Percentiles rank a stretch among this genome's conserved stretches.
These are phyloP conservation scores for Porites divaricata DNA, from an alignment of 92 coral and sea anemone genomes.

Conservation along the genomic window DNA sequence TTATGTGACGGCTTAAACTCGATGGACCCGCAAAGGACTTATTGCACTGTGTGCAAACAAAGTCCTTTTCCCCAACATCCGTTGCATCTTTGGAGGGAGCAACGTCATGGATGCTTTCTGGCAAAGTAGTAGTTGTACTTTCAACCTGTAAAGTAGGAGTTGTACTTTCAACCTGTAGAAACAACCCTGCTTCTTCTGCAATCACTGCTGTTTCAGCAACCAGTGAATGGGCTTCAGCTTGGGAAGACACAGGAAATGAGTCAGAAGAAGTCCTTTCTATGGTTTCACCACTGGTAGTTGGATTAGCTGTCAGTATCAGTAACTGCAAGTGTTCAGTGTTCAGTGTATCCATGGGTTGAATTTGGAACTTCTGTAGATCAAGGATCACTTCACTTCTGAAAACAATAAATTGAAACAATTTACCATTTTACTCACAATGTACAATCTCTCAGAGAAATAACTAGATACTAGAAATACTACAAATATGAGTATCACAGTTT, in stretches of 20 bases:
- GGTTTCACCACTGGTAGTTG: not conserved
- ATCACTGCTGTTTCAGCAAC: slow-evolving; percentile 12
- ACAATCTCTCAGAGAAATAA: too few species aligned
- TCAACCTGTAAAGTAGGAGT: not conserved
- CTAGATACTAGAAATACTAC: too few species aligned
- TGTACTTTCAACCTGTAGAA: not conserved
- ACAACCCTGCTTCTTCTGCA: too few species aligned
- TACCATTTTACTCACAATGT: too few species aligned
- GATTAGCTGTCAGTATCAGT: slow-evolving; percentile 26
- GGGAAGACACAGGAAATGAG: not conserved
- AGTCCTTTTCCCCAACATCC: slow-evolving; percentile 1
- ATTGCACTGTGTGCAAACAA: slow-evolving; percentile 17
- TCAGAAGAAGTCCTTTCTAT: not conserved
- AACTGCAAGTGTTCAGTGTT: slow-evolving; percentile 34
- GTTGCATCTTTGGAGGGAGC: not conserved
- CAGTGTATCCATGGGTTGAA: slow-evolving; percentile 33
- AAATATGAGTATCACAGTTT: too few species aligned
- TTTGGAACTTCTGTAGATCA: slow-evolving; percentile 38
- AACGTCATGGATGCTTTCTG: not conserved
- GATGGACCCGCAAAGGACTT: slow-evolving; percentile 26
- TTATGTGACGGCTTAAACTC: slow-evolving; percentile 59
- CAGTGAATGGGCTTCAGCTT: not conserved
- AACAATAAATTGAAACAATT: not conserved
- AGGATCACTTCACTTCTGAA: slow-evolving; percentile 27
- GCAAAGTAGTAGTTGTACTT: not conserved